These are phyloP conservation scores for Urosaurus nigricauda DNA, from an alignment of 2,797 vertebrate genomes.

Conservation along the genomic window DNA sequence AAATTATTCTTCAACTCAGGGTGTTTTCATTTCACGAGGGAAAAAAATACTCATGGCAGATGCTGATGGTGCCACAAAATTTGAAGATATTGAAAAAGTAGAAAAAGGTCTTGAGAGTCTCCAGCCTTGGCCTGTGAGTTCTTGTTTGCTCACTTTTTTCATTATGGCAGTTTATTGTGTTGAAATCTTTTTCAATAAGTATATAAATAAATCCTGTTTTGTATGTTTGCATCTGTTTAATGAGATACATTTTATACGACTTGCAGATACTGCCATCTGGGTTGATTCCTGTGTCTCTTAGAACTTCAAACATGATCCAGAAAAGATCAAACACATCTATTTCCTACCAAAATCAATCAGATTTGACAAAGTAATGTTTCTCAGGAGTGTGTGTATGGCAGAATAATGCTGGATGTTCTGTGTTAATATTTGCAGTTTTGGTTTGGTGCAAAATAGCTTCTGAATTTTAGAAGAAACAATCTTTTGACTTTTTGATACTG, in stretches of 20 bases:
- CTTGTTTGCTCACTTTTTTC: not conserved
- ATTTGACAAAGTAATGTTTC: not conserved
- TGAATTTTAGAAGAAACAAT: not conserved
- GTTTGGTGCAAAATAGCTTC: not conserved
- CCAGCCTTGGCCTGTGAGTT: constrained; percentile 87
- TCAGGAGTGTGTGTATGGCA: not conserved
- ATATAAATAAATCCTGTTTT: not conserved
- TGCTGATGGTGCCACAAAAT: constrained; percentile 97
- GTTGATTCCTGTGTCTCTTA: not conserved
- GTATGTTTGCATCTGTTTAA: not conserved
- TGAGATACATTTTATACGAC: not conserved
- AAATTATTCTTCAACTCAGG: constrained; percentile 76
- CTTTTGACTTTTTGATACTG: not conserved
- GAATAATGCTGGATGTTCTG: not conserved
- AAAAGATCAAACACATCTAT: not conserved
- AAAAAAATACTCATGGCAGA: constrained; percentile 94
- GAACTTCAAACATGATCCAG: not conserved
- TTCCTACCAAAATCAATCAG: not conserved
- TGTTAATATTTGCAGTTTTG: not conserved
- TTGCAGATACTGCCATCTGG: not conserved
- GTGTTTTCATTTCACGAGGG: constrained; percentile 89
- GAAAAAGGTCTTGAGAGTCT: constrained; percentile 88
- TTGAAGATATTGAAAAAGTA: constrained; percentile 92
- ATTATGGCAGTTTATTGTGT: not conserved
- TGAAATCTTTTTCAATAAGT: not conserved